Evolutionary conservation across 1,140 invertebrate genomes (phyloP), one percentile per base, ranked within the genome.

Genomic region (Globodera ellingtonae): DNA sequence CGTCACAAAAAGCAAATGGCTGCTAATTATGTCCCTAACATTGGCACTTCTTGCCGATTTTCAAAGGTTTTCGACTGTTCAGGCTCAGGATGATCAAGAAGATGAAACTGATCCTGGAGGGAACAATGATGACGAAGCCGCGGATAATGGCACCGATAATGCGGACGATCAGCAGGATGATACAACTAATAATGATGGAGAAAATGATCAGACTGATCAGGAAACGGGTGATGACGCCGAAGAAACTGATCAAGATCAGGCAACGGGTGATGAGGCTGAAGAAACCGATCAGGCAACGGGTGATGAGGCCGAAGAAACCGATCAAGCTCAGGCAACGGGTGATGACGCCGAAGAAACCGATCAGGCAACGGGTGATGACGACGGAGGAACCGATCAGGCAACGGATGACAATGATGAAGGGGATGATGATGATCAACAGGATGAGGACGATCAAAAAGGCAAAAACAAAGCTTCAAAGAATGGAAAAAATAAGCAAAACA

Each of bases 321-420:
- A 79, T n/a, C 8, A 46, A 24, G n/a, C n/a, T n/a, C n/a, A n/a
- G 21, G 46, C 47, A 18, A 8, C 44, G 13, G 48, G 44, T 44
- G 52, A 24, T 10, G 52, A 79, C 35, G 35, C 35, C 24, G 52
- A 75, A 6, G 71, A 78, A 59, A 48, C 6, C 4, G 70, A 56
- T 50, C 47, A 79, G 9, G 47, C 52, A 6, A 24, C 62, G 7
- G 46, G 44, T 18, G 35, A 79, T 18, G 18, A 35, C 0, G 47
- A 46, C 10, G 56, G 15, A 52, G 65, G n/a, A n/a, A 21, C 7
- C 9, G 59, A 80, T 24, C 56, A 66, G 44, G 59, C 59, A 47
- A 56, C 59, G 24, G 52, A 81, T 21, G 48, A 79, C n/a, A 66
- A 77, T 21, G 21, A 75, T 5, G 52, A 66, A 48, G 46, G 69